A percentile compares a stretch with the other conserved stretches of the same genome.
Evolutionary conservation across 2,888 invertebrate genomes (phyloP).

Genomic region (Acrobasis consociella): DNA sequence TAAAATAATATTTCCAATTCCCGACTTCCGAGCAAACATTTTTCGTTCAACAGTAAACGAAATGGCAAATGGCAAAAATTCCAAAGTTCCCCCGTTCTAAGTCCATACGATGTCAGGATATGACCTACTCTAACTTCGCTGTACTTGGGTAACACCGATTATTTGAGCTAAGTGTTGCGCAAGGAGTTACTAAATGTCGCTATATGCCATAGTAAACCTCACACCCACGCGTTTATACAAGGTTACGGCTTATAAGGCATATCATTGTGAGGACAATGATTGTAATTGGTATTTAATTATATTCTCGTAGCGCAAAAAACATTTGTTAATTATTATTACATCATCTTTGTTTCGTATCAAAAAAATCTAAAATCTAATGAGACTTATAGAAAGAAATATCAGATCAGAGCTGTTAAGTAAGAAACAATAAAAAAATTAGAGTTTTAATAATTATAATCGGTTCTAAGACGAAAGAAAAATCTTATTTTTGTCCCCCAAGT

Average conservation of each 20-base stretch:
- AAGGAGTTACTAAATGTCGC: conserved; percentile 58
- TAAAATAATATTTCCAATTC: background rate
- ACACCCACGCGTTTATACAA: conserved; percentile 54
- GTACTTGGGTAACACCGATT: conserved; percentile 47
- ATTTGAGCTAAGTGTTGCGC: conserved; percentile 55
- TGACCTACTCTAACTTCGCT: conserved; percentile 22
- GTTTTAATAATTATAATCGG: no score
- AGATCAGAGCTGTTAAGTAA: no score
- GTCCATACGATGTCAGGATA: conserved; percentile 18
- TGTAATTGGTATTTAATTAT: conserved; percentile 16
- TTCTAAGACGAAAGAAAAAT: no score
- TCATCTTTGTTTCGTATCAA: no score
- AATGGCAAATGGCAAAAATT: background rate
- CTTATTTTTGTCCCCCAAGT: no score
- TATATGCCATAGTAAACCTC: conserved; percentile 41
- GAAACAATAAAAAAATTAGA: no score
- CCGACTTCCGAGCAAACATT: background rate
- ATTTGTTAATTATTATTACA: background rate
- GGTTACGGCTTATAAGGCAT: conserved; percentile 21
- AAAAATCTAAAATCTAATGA: no score
- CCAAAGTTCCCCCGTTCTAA: background rate
- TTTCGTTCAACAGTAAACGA: background rate
- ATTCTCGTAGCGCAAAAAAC: conserved; percentile 2
- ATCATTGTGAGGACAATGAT: conserved; percentile 6
- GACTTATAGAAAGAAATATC: no score